A percentile compares a stretch with the other conserved stretches of the same genome.
Evolutionary conservation across 2,888 invertebrate species (phyloP).

Genomic region (Heliconius cydno): DNA sequence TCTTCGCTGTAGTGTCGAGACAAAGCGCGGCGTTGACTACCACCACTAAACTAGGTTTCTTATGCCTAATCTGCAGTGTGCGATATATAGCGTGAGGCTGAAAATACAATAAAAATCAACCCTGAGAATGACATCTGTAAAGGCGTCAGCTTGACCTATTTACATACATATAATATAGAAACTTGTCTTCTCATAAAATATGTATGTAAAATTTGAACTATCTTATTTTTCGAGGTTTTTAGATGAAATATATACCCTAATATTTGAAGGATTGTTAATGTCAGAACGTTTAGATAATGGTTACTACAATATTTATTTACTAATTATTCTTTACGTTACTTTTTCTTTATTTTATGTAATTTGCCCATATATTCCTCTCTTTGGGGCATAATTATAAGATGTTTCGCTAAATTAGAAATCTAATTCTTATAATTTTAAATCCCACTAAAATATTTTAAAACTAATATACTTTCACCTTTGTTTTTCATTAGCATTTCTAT

Average conservation of each 20-base stretch:
- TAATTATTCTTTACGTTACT: background rate
- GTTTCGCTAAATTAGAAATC: background rate
- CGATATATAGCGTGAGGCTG: too few species aligned
- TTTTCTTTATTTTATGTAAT: background rate
- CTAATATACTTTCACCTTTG: too few species aligned
- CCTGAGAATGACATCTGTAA: constrained; percentile 1
- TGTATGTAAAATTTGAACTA: constrained; percentile 6
- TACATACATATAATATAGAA: background rate
- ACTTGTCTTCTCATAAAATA: background rate
- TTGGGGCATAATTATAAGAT: background rate
- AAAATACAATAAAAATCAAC: background rate
- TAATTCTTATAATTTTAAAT: too few species aligned
- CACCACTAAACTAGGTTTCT: too few species aligned
- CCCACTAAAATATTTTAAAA: too few species aligned
- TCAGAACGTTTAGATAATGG: background rate
- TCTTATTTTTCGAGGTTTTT: constrained; percentile 17
- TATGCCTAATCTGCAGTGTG: too few species aligned
- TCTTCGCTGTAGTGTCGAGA: too few species aligned
- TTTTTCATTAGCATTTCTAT: too few species aligned
- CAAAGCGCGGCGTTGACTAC: too few species aligned
- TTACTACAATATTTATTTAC: constrained; percentile 10
- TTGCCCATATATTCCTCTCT: background rate
- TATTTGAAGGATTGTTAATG: background rate
- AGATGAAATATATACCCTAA: background rate
- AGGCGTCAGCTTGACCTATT: background rate